A percentile compares a stretch with the other conserved stretches of the same genome.
phyloP scores from a whole-genome alignment of 2,113 vertebrate genomes.

The Onychostoma macrolepis region DNA sequence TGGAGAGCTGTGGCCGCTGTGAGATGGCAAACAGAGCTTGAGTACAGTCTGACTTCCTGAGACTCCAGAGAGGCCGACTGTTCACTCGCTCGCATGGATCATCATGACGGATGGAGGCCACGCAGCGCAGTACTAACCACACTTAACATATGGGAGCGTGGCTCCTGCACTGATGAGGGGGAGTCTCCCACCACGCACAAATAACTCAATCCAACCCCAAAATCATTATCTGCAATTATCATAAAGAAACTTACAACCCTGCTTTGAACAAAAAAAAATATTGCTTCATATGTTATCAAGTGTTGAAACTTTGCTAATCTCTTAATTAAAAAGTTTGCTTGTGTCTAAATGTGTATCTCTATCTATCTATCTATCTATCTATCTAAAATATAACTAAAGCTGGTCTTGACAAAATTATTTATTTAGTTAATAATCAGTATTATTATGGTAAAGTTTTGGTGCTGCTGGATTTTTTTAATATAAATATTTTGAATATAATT shows the following conservation, averaged over 20 bases:
- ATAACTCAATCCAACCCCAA: constrained; percentile 11
- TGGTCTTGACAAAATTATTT: too few relatives aligned
- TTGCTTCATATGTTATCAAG: neutral
- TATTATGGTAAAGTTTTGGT: too few relatives aligned
- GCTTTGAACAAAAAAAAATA: neutral
- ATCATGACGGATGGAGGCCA: constrained; percentile 40
- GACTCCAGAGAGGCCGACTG: constrained; percentile 34
- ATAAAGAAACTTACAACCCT: constrained; percentile 12
- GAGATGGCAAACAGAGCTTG: constrained; percentile 40
- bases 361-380: too few relatives aligned
- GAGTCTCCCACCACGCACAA: neutral
- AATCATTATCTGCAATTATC: constrained; percentile 9
- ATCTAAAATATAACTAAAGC: too few relatives aligned
- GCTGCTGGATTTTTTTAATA: too few relatives aligned
- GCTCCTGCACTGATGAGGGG: too few relatives aligned
- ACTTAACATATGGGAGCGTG: constrained; percentile 45
- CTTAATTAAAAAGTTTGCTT: neutral
- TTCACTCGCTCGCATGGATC: constrained; percentile 44
- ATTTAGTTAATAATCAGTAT: too few relatives aligned
- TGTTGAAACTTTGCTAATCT: neutral
- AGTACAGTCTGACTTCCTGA: constrained; percentile 38
- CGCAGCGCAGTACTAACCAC: constrained; percentile 42
- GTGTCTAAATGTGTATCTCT: neutral
- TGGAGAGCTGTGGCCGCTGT: constrained; percentile 22
- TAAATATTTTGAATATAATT: too few relatives aligned